Base-by-base conservation (phyloP, 2,113 vertebrate species). In the Gopherus flavomarginatus region DNA sequence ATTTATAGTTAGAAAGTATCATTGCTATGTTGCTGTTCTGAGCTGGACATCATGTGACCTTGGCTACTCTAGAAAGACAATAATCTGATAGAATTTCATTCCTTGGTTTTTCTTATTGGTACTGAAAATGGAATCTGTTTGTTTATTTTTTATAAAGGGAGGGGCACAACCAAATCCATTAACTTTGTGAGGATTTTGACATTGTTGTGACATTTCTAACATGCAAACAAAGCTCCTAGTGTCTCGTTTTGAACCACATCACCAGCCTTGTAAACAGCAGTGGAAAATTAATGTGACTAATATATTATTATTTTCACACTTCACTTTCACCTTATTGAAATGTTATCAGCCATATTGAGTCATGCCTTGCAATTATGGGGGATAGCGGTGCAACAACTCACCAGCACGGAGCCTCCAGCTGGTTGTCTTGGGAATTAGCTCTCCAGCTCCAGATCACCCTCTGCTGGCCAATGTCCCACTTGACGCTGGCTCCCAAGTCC, bases 81-180 rank as follows among this genome's bases (percentile, higher is more conserved):
- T 72, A 80, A 87, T 72, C 31, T 31, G 62, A 53, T 81, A 87
- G 88, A 96, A 91, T 81, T 31, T 81, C 83, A 44, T 92, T 95
- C 26, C 5, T 85, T 6, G 3, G 62, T 72, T 11, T 80, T 31
- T 81, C 88, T 81, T 81, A 69, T 44, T 57, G 17, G 44, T 88
- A 83, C 38, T 31, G 56, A 90, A 92, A 89, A 84, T 49, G 13
- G 0, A 0, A 42, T 77, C 86, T 87, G 6, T 78, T 93, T 82
- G n/a, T 69, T 44, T 42, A 38, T 4, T 50, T 6, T 17, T 2
- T 38, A 86, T 85, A 86, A 87, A 57, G 8, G 35, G 2, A 12
- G 10, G 2, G 27, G 38, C 11, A 8, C 3, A 31, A 22, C 57
- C 31, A 89, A 87, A 81, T 47, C 86, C 50, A 54, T 83, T 8